A percentile compares a stretch with the other conserved stretches of the same genome.
phyloP scores from a whole-genome alignment of 1,140 invertebrate species.

The Prorops nasuta region DNA sequence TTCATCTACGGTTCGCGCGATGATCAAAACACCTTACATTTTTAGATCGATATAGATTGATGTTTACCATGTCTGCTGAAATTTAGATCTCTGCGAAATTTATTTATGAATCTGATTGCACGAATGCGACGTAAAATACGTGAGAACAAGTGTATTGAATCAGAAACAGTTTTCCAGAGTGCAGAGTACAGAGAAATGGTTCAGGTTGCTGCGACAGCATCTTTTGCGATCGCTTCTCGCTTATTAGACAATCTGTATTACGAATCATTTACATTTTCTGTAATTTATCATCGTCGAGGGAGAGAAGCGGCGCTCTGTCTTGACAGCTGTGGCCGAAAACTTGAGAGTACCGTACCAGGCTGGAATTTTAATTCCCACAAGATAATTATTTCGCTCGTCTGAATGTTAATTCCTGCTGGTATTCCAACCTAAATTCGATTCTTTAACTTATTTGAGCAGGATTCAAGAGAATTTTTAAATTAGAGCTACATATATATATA shows the following conservation, averaged over 20 bases:
- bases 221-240: not conserved
- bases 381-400: not conserved
- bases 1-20: conserved; percentile 18
- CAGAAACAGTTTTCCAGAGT: no score
- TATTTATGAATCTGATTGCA: no score
- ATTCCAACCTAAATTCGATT: not conserved
- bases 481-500: no score
- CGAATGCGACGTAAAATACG: no score
- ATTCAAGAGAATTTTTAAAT: not conserved
- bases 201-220: no score
- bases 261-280: not conserved
- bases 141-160: no score
- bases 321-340: not conserved
- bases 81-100: no score
- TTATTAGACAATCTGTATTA: not conserved
- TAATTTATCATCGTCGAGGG: not conserved
- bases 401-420: not conserved
- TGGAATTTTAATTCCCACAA: not conserved
- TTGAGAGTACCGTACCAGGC: not conserved
- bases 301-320: not conserved
- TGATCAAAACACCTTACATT: conserved; percentile 13
- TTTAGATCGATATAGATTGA: not conserved
- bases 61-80: no score
- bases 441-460: not conserved
- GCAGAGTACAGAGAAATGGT: no score